A percentile compares a stretch with the other conserved stretches of the same genome.
phyloP scores from a whole-genome alignment of 2,888 invertebrate species.

The Elysia crispata region DNA sequence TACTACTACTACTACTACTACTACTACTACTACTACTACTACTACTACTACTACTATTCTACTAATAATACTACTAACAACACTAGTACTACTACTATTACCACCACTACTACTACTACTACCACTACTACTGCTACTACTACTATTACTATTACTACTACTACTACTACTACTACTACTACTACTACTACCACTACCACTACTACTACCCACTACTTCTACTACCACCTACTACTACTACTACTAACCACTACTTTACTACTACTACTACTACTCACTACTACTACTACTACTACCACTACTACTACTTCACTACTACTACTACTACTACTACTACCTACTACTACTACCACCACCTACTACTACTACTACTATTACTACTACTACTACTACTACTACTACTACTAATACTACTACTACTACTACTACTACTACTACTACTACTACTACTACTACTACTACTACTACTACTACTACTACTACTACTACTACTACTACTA shows the following conservation, averaged over 20 bases:
- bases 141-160: background rate
- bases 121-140: background rate
- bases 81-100: too few species aligned
- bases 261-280: constrained; percentile 9
- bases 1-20: constrained; percentile 9
- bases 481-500: background rate
- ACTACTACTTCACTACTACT: constrained; percentile 2
- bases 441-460: constrained; percentile 9
- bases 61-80: too few species aligned
- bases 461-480: background rate
- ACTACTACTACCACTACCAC: constrained; percentile 2
- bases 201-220: too few species aligned
- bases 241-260: background rate
- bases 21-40: background rate
- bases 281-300: background rate
- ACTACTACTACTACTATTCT: too few species aligned
- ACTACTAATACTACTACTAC: too few species aligned
- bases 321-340: too few species aligned
- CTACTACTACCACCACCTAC: too few species aligned
- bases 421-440: too few species aligned
- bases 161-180: constrained; percentile 9
- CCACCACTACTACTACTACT: too few species aligned
- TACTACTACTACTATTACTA: too few species aligned
- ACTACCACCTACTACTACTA: too few species aligned
- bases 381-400: too few species aligned